These are phyloP conservation scores for Ifrita kowaldi DNA, from an alignment of 2,113 vertebrate species.

Conservation along the genomic window DNA sequence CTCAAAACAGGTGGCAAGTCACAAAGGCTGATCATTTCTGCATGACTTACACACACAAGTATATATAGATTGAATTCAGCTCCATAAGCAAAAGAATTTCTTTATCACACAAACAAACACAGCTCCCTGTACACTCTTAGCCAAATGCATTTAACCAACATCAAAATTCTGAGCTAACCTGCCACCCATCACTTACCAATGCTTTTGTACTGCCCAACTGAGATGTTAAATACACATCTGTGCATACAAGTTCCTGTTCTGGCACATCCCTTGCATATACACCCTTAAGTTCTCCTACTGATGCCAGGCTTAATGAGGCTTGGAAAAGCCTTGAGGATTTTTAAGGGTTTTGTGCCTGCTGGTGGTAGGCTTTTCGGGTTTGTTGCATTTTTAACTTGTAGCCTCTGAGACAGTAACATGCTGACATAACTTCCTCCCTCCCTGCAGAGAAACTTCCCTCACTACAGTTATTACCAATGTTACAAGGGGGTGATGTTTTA, in stretches of 20 bases:
- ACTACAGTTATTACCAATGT: neutral
- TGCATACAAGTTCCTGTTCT: neutral
- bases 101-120: neutral
- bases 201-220: neutral
- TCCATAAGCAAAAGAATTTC: neutral
- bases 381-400: neutral
- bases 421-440: neutral
- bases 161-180: neutral
- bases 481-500: neutral
- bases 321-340: neutral
- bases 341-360: neutral
- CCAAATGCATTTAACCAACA: neutral
- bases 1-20: slow-evolving; percentile 8
- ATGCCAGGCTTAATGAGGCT: neutral
- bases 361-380: neutral
- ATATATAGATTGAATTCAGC: neutral
- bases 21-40: neutral
- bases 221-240: neutral
- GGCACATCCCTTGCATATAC: neutral
- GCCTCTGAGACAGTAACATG: neutral
- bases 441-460: neutral
- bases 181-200: neutral
- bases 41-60: neutral
- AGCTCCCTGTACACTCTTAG: neutral
- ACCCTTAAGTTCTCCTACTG: neutral